These are phyloP conservation scores for Ochropacha duplaris DNA, from an alignment of 2,888 invertebrate species.

Conservation along the genomic window DNA sequence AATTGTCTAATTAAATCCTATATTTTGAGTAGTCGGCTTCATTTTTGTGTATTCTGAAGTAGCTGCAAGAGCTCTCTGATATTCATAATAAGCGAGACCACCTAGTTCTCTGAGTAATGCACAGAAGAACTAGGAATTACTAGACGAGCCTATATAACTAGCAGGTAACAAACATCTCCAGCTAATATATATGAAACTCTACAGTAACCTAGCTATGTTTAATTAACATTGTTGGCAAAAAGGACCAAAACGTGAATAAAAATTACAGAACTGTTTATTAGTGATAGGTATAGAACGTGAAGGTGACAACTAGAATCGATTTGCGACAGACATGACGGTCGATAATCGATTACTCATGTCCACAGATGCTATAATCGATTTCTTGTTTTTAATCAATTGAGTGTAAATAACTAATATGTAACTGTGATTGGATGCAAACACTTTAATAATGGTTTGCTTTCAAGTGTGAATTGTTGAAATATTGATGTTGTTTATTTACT, in stretches of 20 bases:
- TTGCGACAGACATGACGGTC: conserved; percentile 70
- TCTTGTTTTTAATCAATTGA: conserved; percentile 50
- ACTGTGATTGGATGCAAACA: conserved; percentile 1
- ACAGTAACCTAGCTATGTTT: neutral
- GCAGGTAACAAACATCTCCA: no score
- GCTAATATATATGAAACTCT: neutral
- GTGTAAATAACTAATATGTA: conserved; percentile 29
- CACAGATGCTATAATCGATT: conserved; percentile 63
- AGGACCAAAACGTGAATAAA: neutral
- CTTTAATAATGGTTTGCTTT: neutral
- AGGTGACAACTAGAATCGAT: conserved; percentile 79
- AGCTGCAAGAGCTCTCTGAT: no score
- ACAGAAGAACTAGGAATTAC: no score
- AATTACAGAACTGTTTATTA: conserved; percentile 1
- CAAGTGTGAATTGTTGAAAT: no score
- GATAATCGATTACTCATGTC: conserved; percentile 71
- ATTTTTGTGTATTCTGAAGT: no score
- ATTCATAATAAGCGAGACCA: no score
- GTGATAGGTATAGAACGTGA: conserved; percentile 37
- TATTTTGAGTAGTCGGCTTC: no score
- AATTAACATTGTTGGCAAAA: no score
- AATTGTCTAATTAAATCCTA: no score
- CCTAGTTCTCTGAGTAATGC: no score
- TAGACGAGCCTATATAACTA: no score
- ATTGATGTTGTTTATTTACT: no score